Percentiles rank a stretch among this genome's conserved stretches.
Conservation (phyloP, 2,888 invertebrate species). For the Stegophylla sp. region DNA sequence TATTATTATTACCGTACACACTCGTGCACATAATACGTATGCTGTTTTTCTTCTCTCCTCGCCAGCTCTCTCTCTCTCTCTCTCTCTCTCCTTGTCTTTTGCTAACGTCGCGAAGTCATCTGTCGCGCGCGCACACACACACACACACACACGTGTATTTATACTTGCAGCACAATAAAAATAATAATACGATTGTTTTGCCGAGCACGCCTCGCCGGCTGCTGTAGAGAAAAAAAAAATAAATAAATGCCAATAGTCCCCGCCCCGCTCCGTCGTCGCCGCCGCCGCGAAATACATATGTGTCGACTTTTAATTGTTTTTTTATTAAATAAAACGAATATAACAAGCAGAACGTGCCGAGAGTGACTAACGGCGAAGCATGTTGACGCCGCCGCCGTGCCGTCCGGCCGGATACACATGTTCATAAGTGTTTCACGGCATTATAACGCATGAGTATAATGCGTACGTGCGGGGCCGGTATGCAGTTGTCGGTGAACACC, state of each 20-base stretch:
- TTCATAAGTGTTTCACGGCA: conserved; percentile 42
- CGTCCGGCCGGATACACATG: conserved; percentile 51
- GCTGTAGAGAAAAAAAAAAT: neutral
- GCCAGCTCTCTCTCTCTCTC: neutral
- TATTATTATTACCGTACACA: neutral
- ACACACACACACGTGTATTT: neutral
- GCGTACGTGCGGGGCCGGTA: neutral
- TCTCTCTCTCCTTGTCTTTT: neutral
- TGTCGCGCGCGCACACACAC: neutral
- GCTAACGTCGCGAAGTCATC: neutral
- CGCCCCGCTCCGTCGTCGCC: conserved; percentile 4
- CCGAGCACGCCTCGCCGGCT: conserved; percentile 51
- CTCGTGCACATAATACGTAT: no score
- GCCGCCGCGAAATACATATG: conserved; percentile 7
- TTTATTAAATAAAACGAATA: conserved; percentile 57
- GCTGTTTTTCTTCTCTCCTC: no score
- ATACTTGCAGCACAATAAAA: neutral
- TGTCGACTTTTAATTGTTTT: conserved; percentile 58
- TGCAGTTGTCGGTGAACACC: no score
- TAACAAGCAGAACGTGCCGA: conserved; percentile 58
- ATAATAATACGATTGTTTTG: conserved; percentile 43
- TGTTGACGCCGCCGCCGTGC: conserved; percentile 35
- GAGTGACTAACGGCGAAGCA: conserved; percentile 54
- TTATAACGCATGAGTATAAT: neutral
- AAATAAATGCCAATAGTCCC: neutral